Base-by-base conservation (phyloP, 2,888 invertebrate genomes). In the Pachymerium ferrugineum region DNA sequence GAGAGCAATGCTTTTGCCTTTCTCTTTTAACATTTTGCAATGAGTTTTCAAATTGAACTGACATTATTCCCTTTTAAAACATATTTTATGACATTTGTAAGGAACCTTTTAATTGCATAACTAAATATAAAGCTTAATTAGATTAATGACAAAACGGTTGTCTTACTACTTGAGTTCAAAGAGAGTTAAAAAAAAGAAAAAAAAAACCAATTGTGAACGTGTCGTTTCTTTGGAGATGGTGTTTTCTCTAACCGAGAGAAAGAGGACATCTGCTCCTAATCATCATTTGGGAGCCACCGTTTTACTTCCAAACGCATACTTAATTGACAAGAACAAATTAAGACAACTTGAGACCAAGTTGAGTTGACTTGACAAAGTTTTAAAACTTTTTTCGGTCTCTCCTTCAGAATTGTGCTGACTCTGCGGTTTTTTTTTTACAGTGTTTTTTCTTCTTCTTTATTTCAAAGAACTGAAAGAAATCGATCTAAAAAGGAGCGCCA, bases 261-360 rank as follows among this genome's bases (percentile, higher is more conserved):
- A 54, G 25, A 54, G 54, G 25, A 54, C 54, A 54, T 54, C 54
- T 54, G 54, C 54, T 54, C 25, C 54, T 54, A 54, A 54, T 54
- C 54, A 54, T 54, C 54, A 54, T 54, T 54, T 54, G 25, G n/a
- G 22, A 54, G 54, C 54, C 54, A 54, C 54, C 54, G 54, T 25
- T 54, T 54, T 54, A 54, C 54, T 54, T 54, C 25, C 1, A 54
- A 54, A 54, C 54, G 54, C 54, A 14, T 25, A 54, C 54, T 54
- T 54, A 54, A 54, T 54, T 54, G 54, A 47, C 47, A 47, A 47
- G 47, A 54, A 54, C 54, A 54, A 54, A 54, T 54, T 54, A 54
- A 54, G 54, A 54, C 54, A 54, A 54, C 54, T 54, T 54, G 10
- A 54, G 25, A 54, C 25, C 22, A 54, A 54, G 54, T 54, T 54